Conservation (phyloP, 2,888 invertebrate genomes). For the Helicoverpa assulta region DNA sequence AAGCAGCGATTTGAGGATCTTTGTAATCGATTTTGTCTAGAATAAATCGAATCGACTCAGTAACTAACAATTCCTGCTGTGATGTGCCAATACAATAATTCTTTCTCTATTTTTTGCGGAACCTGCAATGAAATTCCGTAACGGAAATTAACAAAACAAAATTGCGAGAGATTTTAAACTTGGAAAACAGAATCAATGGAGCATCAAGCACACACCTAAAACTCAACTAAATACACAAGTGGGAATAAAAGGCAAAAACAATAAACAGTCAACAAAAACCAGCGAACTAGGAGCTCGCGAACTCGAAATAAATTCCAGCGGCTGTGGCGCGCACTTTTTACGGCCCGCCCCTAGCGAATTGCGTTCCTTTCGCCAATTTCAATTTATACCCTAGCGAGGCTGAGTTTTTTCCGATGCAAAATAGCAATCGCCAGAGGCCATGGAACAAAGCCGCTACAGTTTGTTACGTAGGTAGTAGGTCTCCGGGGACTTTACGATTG, state of each 20-base stretch:
- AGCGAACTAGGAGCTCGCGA: constrained; percentile 46
- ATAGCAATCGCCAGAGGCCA: constrained; percentile 74
- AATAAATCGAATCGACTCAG: neutral
- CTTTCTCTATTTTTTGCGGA: neutral
- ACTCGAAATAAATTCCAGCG: constrained; percentile 70
- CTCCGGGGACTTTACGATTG: constrained; percentile 77
- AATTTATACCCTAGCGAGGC: constrained; percentile 79
- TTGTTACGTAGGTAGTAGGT: constrained; percentile 62
- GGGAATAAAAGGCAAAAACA: constrained; percentile 50
- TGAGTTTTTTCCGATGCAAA: constrained; percentile 85
- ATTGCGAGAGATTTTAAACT: constrained; percentile 1
- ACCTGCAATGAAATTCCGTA: neutral
- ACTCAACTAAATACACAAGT: constrained; percentile 40
- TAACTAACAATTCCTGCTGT: neutral
- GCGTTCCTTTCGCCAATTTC: constrained; percentile 82
- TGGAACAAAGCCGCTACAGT: constrained; percentile 59
- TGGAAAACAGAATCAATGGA: neutral
- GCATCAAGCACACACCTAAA: constrained; percentile 4
- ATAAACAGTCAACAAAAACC: constrained; percentile 59
- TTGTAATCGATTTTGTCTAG: too few species aligned
- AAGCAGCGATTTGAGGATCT: too few species aligned
- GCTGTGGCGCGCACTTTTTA: constrained; percentile 69
- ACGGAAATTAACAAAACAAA: constrained; percentile 11
- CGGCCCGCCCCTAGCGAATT: constrained; percentile 76
- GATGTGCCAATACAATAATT: too few species aligned